These are phyloP conservation scores for Hermodice carunculata DNA, from an alignment of 2,888 invertebrate genomes.

Conservation along the genomic window DNA sequence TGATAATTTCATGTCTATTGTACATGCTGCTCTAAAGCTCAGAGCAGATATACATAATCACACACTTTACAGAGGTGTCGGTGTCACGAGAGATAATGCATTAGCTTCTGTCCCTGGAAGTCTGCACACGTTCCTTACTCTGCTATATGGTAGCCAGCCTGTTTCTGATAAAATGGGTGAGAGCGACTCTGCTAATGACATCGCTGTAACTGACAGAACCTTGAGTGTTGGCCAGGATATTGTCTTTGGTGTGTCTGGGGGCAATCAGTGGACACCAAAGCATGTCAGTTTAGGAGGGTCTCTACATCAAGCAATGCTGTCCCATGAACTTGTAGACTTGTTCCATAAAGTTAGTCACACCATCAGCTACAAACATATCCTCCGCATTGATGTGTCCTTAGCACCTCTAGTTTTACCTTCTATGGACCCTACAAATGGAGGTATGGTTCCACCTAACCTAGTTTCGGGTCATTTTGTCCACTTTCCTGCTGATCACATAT, in stretches of 20 bases:
- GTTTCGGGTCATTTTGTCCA: conserved; percentile 1
- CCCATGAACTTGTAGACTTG: background rate
- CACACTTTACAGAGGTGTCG: background rate
- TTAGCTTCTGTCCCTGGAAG: background rate
- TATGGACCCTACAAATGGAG: background rate
- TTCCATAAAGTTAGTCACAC: conserved; percentile 1
- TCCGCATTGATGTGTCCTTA: background rate
- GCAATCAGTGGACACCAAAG: conserved; percentile 9
- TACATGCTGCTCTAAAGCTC: background rate
- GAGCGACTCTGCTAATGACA: background rate
- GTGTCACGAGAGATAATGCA: background rate
- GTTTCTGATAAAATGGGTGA: no score
- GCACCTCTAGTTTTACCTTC: background rate
- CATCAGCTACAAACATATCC: background rate
- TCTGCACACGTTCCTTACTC: background rate
- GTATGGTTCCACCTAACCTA: background rate
- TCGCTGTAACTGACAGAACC: background rate
- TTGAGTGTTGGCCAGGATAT: background rate
- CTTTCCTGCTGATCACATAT: conserved; percentile 3
- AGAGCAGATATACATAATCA: background rate
- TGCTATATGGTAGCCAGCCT: background rate
- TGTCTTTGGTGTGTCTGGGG: background rate
- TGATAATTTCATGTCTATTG: background rate
- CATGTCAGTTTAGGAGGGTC: background rate
- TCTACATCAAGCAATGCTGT: conserved; percentile 1